Evolutionary conservation across 2,888 invertebrate genomes (phyloP), one percentile per base, ranked within the genome.

Genomic region (Pandemis cinnamomeana): DNA sequence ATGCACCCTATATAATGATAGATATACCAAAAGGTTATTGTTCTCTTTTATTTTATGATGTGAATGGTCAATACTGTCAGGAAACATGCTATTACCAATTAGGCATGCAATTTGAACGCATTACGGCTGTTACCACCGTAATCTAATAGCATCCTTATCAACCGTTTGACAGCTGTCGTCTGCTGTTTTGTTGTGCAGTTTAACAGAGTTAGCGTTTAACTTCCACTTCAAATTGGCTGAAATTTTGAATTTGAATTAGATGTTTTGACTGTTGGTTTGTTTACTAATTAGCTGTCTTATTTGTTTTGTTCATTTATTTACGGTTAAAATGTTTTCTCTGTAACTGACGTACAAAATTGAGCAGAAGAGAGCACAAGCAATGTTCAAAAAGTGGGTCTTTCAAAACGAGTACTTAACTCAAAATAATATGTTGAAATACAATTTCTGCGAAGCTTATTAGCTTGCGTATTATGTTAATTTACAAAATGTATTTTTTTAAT

Each of bases 131-230:
- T 64, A 36, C 27, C 13, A 36, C 46, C 11, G 64, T 64, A 64
- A 64, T 64, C 48, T 48, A 64, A 64, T 64, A 64, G 64, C 64
- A 64, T 64, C 64, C 64, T 64, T 64, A 64, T 64, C 64, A 64
- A 61, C 2, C 46, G 15, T 64, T 46, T 64, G 64, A 64, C 64
- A 64, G 48, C 48, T 48, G 48, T 64, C 64, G 41, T 61, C 41
- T 48, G 46, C 44, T 7, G 27, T 64, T 64, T 64, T 48, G 64
- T 48, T 64, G 20, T 7, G 62, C 11, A 63, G 63, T 63, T 42
- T 15, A 42, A 62, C 63, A 46, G 58, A 58, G 27, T 58, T 58
- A 58, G 10, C 58, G n/a, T 27, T 58, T 27, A 58, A 58, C 58
- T 58, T 27, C 11, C 58, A 58, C 27, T 27, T 27, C 8, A 5